phyloP scores from a whole-genome alignment of 2,888 invertebrate genomes.

The Caenorhabditis japonica region DNA sequence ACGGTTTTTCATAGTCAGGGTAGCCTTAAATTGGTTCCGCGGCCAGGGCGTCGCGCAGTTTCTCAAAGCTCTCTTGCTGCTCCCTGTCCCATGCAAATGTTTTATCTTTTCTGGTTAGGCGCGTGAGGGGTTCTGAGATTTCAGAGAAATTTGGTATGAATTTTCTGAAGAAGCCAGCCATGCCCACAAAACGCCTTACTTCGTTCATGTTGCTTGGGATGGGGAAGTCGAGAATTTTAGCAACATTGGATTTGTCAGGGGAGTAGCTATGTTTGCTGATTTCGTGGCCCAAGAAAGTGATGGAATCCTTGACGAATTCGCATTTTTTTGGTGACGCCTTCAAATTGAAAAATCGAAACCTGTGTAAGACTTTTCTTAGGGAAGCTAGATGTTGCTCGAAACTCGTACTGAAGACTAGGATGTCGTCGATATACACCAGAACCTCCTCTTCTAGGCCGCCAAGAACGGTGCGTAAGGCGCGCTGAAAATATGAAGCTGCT shows the following conservation, averaged over 20 bases:
- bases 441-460: too few relatives aligned
- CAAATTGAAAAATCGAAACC: constrained; percentile 37
- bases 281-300: constrained; percentile 50
- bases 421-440: too few relatives aligned
- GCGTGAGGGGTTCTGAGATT: too few relatives aligned
- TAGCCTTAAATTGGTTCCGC: constrained; percentile 18
- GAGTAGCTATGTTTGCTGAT: constrained; percentile 18
- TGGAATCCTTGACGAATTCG: constrained; percentile 10
- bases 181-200: constrained; percentile 46
- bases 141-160: too few relatives aligned
- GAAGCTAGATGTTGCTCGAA: constrained; percentile 32
- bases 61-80: constrained; percentile 18
- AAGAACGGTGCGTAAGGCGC: constrained; percentile 33
- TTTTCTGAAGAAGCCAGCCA: too few relatives aligned
- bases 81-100: too few relatives aligned
- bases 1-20: too few relatives aligned
- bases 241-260: constrained; percentile 37
- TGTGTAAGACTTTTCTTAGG: constrained; percentile 23
- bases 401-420: constrained; percentile 24
- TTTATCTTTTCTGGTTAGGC: too few relatives aligned
- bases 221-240: constrained; percentile 43
- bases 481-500: constrained; percentile 40
- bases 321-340: too few relatives aligned
- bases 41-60: not conserved
- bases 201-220: constrained; percentile 45